Percentiles rank a stretch among this genome's conserved stretches.
phyloP scores from a whole-genome alignment of 1,140 invertebrate genomes.

The Bombus impatiens region DNA sequence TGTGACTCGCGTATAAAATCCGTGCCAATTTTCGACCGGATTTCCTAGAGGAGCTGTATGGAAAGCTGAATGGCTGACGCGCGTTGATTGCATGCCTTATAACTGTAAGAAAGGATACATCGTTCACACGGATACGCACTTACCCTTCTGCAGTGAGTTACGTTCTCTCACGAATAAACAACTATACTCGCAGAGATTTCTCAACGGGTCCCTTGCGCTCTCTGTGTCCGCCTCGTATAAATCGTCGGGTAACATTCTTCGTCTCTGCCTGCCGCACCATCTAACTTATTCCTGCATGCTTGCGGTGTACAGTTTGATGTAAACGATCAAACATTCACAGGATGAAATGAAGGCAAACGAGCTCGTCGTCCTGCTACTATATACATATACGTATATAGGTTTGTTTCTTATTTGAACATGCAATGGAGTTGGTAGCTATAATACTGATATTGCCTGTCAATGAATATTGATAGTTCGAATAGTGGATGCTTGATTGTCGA shows the following conservation, averaged over 20 bases:
- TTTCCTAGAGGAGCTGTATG: constrained; percentile 60
- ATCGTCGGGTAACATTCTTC: constrained; percentile 16
- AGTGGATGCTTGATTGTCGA: not conserved
- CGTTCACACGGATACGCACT: constrained; percentile 42
- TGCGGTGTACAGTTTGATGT: not conserved
- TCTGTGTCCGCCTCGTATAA: constrained; percentile 7
- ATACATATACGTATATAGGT: not conserved
- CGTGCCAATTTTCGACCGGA: constrained; percentile 47
- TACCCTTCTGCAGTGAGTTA: constrained; percentile 52
- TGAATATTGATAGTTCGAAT: not conserved
- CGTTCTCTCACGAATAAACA: constrained; percentile 53
- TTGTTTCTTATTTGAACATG: not conserved
- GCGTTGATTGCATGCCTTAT: constrained; percentile 52
- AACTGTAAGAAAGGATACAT: constrained; percentile 58
- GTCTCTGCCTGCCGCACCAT: not conserved
- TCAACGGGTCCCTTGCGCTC: constrained; percentile 33
- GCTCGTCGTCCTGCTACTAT: not conserved
- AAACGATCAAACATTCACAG: constrained; percentile 32
- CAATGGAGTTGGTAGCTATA: not conserved
- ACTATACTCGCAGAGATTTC: constrained; percentile 62
- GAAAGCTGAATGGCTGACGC: constrained; percentile 38
- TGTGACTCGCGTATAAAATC: constrained; percentile 42
- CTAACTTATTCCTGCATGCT: not conserved
- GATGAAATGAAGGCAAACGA: not conserved
- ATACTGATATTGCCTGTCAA: not conserved